These are phyloP conservation scores for Anhinga rufa DNA, from an alignment of 2,113 vertebrate species.

Conservation along the genomic window DNA sequence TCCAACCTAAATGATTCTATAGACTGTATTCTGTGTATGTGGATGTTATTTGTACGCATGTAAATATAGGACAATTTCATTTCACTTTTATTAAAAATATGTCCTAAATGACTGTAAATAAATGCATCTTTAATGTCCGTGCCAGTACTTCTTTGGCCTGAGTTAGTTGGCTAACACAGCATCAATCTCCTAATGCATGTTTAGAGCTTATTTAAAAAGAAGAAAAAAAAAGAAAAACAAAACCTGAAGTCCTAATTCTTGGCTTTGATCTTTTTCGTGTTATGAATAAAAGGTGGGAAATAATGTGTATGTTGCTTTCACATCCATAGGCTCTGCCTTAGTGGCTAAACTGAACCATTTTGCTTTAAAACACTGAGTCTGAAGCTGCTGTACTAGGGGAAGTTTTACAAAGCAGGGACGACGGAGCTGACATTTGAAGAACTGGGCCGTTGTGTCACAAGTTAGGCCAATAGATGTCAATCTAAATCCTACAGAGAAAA, in stretches of 20 bases:
- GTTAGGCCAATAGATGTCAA: constrained; percentile 61
- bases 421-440: constrained; percentile 52
- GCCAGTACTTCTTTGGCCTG: background rate
- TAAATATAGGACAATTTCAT: background rate
- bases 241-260: background rate
- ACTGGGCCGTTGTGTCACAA: background rate
- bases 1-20: too few relatives aligned
- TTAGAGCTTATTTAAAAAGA: background rate
- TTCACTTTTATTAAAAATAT: background rate
- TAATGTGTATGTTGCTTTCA: background rate
- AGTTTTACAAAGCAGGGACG: background rate
- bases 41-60: background rate
- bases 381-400: background rate
- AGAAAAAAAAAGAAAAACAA: background rate
- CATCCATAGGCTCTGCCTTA: background rate
- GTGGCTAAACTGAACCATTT: background rate
- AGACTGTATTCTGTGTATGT: background rate
- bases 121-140: background rate
- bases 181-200: background rate
- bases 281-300: background rate
- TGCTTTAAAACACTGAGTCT: background rate
- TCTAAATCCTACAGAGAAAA: constrained; percentile 51
- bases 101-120: background rate
- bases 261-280: background rate
- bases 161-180: background rate